Percentiles rank a stretch among this genome's conserved stretches.
phyloP scores from a whole-genome alignment of 2,888 invertebrate species.

The Nezara viridula region DNA sequence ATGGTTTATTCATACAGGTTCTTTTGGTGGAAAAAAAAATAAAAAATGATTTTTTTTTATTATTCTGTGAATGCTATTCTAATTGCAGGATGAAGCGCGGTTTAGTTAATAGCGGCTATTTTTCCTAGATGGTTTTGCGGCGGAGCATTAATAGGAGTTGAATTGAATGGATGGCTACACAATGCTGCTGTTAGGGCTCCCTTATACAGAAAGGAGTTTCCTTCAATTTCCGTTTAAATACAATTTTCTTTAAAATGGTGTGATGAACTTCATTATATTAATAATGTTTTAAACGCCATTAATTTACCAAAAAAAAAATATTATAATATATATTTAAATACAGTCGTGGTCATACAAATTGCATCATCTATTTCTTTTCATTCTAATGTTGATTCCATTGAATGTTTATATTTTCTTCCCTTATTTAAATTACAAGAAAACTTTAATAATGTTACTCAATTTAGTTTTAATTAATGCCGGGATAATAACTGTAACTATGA shows the following conservation, averaged over 20 bases:
- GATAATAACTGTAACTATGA: too few relatives aligned
- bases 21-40: not conserved
- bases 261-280: not conserved
- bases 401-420: too few relatives aligned
- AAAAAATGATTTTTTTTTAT: not conserved
- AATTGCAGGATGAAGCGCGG: conserved; percentile 6
- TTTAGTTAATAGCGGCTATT: conserved; percentile 13
- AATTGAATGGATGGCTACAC: conserved; percentile 25
- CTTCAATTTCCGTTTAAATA: not conserved
- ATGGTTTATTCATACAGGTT: not conserved
- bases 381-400: too few relatives aligned
- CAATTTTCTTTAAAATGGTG: not conserved
- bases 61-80: conserved; percentile 8
- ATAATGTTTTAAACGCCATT: not conserved
- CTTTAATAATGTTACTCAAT: too few relatives aligned
- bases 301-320: too few relatives aligned
- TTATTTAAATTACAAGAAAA: too few relatives aligned
- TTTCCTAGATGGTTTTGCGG: conserved; percentile 13
- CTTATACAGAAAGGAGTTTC: not conserved
- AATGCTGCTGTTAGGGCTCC: not conserved
- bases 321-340: too few relatives aligned
- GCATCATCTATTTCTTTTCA: too few relatives aligned
- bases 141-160: conserved; percentile 1
- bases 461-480: too few relatives aligned
- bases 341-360: too few relatives aligned